A percentile compares a stretch with the other conserved stretches of the same genome.
phyloP scores from a whole-genome alignment of 2,113 vertebrate genomes.

The Chaenogobius annularis region DNA sequence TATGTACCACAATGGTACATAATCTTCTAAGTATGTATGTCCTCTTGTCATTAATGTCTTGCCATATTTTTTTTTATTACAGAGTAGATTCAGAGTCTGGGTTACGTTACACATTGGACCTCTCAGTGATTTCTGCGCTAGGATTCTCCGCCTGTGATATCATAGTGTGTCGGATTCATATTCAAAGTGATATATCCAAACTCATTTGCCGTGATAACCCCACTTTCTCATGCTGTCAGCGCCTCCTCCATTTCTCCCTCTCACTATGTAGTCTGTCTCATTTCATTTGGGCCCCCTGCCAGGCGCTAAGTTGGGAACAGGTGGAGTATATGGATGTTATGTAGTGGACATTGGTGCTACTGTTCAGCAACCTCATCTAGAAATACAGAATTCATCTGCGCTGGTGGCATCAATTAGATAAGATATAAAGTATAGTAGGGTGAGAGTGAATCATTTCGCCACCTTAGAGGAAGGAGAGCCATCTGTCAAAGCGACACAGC shows the following conservation, averaged over 20 bases:
- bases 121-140: conserved; percentile 8
- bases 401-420: conserved; percentile 46
- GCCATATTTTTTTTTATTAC: conserved; percentile 33
- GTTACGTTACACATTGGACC: conserved; percentile 8
- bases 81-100: conserved; percentile 3
- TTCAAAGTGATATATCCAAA: conserved; percentile 11
- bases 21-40: background rate
- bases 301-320: conserved; percentile 43
- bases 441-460: conserved; percentile 31
- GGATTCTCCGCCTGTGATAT: conserved; percentile 15
- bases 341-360: conserved; percentile 30
- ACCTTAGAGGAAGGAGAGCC: conserved; percentile 33
- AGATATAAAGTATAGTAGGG: conserved; percentile 31
- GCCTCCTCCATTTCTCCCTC: background rate
- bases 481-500: conserved; percentile 47
- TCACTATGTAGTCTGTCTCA: background rate
- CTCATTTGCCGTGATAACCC: background rate
- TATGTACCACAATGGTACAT: background rate
- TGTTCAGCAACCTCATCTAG: conserved; percentile 51
- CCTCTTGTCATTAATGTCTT: background rate
- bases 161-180: conserved; percentile 10
- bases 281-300: conserved; percentile 17
- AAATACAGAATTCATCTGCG: conserved; percentile 53
- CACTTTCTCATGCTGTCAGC: conserved; percentile 7
- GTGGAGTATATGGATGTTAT: conserved; percentile 44